Percentiles rank a stretch among this genome's conserved stretches.
phyloP scores from a whole-genome alignment of 2,888 invertebrate genomes.

The Eristalis tenax region DNA sequence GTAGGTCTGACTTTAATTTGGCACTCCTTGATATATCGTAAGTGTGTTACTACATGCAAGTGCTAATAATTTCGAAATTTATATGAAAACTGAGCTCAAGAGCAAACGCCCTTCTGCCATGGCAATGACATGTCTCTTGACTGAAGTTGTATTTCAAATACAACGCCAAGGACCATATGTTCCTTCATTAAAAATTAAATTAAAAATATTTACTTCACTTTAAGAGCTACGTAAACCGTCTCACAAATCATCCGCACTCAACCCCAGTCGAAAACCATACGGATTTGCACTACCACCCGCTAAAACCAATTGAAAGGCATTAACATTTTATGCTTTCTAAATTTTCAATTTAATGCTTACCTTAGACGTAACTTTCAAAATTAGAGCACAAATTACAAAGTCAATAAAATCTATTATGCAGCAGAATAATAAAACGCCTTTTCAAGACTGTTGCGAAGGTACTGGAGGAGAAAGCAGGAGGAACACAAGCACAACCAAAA shows the following conservation, averaged over 20 bases:
- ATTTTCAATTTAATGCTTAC: conserved; percentile 62
- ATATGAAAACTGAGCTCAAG: too few species aligned
- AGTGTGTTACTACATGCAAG: too few species aligned
- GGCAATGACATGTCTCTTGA: too few species aligned
- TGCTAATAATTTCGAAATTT: too few species aligned
- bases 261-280: not conserved
- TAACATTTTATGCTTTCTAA: conserved; percentile 47
- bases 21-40: too few species aligned
- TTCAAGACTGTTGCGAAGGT: not conserved
- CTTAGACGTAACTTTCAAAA: conserved; percentile 40
- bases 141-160: too few species aligned
- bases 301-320: conserved; percentile 28
- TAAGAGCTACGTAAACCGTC: not conserved
- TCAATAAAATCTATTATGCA: conserved; percentile 69
- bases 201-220: too few species aligned
- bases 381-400: conserved; percentile 70
- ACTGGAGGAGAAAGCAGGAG: not conserved
- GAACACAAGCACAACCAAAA: not conserved
- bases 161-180: too few species aligned
- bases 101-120: too few species aligned
- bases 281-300: not conserved
- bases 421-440: conserved; percentile 45
- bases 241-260: not conserved
- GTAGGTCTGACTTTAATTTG: too few species aligned
- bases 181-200: too few species aligned